A percentile compares a stretch with the other conserved stretches of the same genome.
Evolutionary conservation across 1,140 invertebrate genomes (phyloP).

Genomic region (Linepithema humile): DNA sequence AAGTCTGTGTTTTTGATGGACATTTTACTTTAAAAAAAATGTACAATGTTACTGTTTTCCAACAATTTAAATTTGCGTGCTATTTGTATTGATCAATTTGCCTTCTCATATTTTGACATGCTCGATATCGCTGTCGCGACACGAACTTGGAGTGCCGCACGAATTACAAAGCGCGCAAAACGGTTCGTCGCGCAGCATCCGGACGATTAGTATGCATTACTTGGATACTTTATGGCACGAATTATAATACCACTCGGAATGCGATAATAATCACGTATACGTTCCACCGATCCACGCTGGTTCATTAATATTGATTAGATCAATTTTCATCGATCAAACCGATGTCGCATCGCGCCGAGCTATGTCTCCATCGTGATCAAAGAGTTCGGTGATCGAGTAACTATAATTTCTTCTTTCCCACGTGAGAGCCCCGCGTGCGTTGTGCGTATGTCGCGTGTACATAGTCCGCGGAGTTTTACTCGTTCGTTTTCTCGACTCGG

Average conservation of each 20-base stretch:
- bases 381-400: background rate
- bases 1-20: too few species aligned
- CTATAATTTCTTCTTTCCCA: background rate
- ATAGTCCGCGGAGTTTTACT: background rate
- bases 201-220: constrained; percentile 57
- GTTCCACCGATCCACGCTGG: constrained; percentile 24
- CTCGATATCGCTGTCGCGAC: background rate
- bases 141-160: background rate
- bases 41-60: too few species aligned
- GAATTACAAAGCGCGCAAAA: constrained; percentile 15
- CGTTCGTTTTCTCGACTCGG: background rate
- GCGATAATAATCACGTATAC: constrained; percentile 54
- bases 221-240: constrained; percentile 5
- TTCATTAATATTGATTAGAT: constrained; percentile 63
- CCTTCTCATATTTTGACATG: background rate
- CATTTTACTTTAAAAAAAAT: too few species aligned
- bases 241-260: constrained; percentile 50
- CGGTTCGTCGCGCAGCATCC: background rate
- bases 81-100: too few species aligned
- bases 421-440: background rate
- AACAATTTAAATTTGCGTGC: too few species aligned
- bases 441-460: background rate
- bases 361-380: constrained; percentile 38
- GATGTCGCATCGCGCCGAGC: background rate
- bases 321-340: constrained; percentile 59